Evolutionary conservation across 2,113 vertebrate genomes (phyloP).

Genomic region (Heterotis niloticus): DNA sequence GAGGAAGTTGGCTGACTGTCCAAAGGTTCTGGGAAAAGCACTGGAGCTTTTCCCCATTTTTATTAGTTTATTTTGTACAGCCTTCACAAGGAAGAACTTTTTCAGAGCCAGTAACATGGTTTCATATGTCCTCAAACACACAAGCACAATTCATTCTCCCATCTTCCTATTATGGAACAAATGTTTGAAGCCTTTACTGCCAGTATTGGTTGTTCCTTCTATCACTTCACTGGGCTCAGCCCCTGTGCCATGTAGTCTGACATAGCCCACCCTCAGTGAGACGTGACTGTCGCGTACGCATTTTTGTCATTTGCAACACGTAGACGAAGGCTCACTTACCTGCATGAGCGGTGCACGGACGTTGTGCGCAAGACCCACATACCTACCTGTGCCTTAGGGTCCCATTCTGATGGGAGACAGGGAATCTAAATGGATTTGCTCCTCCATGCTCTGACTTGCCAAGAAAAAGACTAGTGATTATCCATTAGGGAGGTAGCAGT

Average conservation of each 20-base stretch:
- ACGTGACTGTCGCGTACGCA: too few species aligned
- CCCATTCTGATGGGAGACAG: not conserved
- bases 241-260: too few species aligned
- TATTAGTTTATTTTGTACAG: not conserved
- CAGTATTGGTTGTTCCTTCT: not conserved
- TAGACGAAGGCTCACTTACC: not conserved
- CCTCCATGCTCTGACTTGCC: not conserved
- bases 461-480: not conserved
- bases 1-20: not conserved
- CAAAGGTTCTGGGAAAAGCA: not conserved
- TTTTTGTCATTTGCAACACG: too few species aligned
- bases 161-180: constrained; percentile 1
- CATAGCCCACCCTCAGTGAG: too few species aligned
- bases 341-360: not conserved
- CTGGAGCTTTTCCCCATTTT: constrained; percentile 2
- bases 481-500: not conserved
- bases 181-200: not conserved
- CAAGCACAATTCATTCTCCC: not conserved
- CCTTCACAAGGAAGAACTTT: not conserved
- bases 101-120: not conserved
- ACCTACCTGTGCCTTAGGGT: not conserved
- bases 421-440: not conserved
- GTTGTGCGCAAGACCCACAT: not conserved
- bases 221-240: too few species aligned
- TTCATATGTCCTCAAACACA: not conserved